Base-by-base conservation (phyloP, 2,888 invertebrate genomes). In the Acanthococcus lagerstroemiae region DNA sequence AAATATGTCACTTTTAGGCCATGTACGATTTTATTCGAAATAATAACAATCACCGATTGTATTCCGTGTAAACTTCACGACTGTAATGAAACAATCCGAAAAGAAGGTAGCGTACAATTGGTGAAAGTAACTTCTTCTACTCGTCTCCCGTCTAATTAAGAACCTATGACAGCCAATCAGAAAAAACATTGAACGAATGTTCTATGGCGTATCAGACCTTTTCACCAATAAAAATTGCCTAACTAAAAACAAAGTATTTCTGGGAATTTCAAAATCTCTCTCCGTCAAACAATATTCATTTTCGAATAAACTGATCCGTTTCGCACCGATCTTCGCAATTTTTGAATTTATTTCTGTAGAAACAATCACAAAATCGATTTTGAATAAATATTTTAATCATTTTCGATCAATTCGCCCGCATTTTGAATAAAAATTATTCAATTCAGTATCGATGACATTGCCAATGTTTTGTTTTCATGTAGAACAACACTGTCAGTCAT, bases 41-140 rank as follows among this genome's bases (percentile, higher is more conserved):
- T 48, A 60, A 60, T 60, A 60, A 60, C 60, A 60, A 60, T 60
- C 60, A 60, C 60, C 60, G 60, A 60, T 60, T 60, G 60, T 60
- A 60, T 27, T 25, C 48, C 60, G 46, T 60, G 50, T 60, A 60
- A 48, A 60, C 60, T 60, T 60, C 45, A 60, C 60, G 46, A 60
- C 60, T 48, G 25, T 58, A 26, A 45, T 60, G 60, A 60, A 60
- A 55, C 55, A 55, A 55, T 55, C 55, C 12, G n/a, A 55, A 55
- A 25, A 55, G 26, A 55, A 55, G 27, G 48, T 45, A 25, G 48
- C 48, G 60, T 60, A 60, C 46, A 60, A 60, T 60, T 60, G 60
- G 60, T 60, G 60, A 60, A 60, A 60, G 60, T 60, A 27, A 25
- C 37, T 60, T 50, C 60, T 60, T 60, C 60, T 25, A 60, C 60